Conservation (phyloP, 2,113 vertebrate genomes). For the Pangasianodon hypophthalmus region DNA sequence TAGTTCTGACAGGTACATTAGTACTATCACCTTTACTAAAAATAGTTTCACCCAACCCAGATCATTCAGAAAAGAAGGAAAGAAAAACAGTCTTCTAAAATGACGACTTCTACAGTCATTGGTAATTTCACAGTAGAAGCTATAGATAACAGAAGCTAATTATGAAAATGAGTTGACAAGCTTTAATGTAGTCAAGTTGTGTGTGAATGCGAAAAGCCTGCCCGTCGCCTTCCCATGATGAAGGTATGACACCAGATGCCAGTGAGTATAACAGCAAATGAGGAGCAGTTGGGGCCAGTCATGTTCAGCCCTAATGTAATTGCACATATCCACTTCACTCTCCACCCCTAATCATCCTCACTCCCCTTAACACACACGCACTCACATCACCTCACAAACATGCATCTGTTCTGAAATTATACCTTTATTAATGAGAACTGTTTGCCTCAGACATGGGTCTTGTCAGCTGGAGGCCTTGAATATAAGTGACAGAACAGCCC, state of each 20-base stretch:
- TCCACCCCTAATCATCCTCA: conserved; percentile 49
- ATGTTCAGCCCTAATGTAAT: conserved; percentile 57
- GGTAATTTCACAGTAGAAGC: not conserved
- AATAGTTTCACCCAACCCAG: not conserved
- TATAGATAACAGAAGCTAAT: not conserved
- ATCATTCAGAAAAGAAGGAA: not conserved
- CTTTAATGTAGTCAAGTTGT: not conserved
- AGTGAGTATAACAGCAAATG: conserved; percentile 41
- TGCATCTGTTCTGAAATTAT: conserved; percentile 44
- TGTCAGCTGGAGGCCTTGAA: conserved; percentile 26
- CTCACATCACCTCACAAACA: conserved; percentile 33
- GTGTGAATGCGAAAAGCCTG: not conserved
- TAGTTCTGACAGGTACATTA: not conserved
- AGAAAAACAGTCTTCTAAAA: not conserved
- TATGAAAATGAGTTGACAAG: not conserved
- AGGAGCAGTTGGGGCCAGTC: conserved; percentile 43
- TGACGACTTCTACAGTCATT: not conserved
- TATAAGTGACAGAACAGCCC: not conserved
- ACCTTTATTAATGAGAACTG: conserved; percentile 60
- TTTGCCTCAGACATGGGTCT: not conserved
- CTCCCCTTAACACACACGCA: conserved; percentile 39
- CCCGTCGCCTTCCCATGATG: not conserved
- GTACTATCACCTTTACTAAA: not conserved
- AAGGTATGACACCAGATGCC: conserved; percentile 30
- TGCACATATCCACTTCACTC: conserved; percentile 39